Conservation (phyloP, 2,888 invertebrate species). For the Druceiella hillmani region DNA sequence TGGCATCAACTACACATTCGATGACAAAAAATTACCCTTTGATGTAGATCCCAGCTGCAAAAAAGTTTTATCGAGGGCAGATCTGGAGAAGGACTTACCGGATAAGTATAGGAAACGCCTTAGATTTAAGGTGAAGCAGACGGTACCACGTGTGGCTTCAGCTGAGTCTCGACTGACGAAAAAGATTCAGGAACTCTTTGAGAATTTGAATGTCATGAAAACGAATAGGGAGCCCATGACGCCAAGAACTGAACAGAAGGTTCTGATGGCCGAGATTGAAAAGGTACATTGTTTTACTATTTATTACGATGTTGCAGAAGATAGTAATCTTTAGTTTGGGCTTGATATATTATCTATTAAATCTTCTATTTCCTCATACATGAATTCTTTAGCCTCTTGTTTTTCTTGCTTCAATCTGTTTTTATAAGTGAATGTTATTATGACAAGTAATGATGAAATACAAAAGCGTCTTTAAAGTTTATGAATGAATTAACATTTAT, state of each 20-base stretch:
- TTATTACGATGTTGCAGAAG: too few species aligned
- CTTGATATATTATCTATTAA: too few species aligned
- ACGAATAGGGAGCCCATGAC: conserved; percentile 36
- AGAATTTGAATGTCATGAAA: conserved; percentile 41
- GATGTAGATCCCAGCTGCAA: conserved; percentile 54
- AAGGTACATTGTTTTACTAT: too few species aligned
- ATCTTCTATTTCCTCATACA: too few species aligned
- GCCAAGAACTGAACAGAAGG: conserved; percentile 50
- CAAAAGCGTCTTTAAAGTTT: too few species aligned
- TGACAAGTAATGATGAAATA: too few species aligned
- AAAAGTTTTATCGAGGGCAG: conserved; percentile 44
- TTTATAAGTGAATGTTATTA: too few species aligned
- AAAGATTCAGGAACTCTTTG: conserved; percentile 42
- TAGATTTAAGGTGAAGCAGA: conserved; percentile 29
- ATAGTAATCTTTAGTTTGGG: too few species aligned
- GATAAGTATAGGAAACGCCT: conserved; percentile 38
- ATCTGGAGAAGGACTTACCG: conserved; percentile 44
- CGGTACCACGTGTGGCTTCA: conserved; percentile 35
- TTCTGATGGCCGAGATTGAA: conserved; percentile 52
- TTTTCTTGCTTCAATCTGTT: too few species aligned
- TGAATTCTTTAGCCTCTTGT: too few species aligned
- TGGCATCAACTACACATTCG: conserved; percentile 29
- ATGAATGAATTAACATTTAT: too few species aligned
- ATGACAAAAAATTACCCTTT: conserved; percentile 39
- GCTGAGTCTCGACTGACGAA: conserved; percentile 39